Evolutionary conservation across 2,113 vertebrate genomes (phyloP), one percentile per base, ranked within the genome.

Genomic region (Chunga burmeisteri): DNA sequence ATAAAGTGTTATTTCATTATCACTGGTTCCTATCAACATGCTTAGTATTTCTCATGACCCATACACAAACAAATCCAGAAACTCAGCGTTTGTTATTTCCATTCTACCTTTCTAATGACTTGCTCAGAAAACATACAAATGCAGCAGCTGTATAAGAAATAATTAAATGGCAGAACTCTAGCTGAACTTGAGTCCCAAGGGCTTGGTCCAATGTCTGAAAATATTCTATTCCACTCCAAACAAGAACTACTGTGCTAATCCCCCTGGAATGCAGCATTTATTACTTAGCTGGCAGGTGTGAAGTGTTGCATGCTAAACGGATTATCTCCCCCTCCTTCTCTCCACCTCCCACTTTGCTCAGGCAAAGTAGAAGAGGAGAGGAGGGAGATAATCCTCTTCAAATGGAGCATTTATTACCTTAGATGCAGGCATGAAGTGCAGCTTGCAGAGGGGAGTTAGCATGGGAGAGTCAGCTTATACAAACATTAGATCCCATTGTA

Each of bases 381-480:
- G 72, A 58, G 90, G 70, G 73, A 96, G 79, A 90, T 96, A 96
- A 97, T 97, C 87, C 85, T 88, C 80, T 93, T 96, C 91, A 94
- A 97, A 96, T 91, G 73, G 55, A 95, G 59, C 73, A 86, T 96
- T 97, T 95, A 93, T 95, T 95, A 94, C 85, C 34, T 87, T 36
- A 34, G 73, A 81, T 59, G 68, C 2, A 2, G 30, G 34, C 53
- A 46, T 44, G 67, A 95, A 95, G 81, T 58, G 21, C 72, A 1
- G 13, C 56, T 92, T 93, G 63, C 75, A 2, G 38, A 81, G 62
- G n/a, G 42, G 86, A 95, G 63, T 92, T 90, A 90, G 73, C 44
- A 71, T 1, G 0, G 36, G 40, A 91, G 22, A 71, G 50, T 79
- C 68, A 94, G 36, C 18, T 95, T 90, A 93, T 47, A 82, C 11